Conservation (phyloP, 1,140 invertebrate genomes). For the Pogonomyrmex californicus region DNA sequence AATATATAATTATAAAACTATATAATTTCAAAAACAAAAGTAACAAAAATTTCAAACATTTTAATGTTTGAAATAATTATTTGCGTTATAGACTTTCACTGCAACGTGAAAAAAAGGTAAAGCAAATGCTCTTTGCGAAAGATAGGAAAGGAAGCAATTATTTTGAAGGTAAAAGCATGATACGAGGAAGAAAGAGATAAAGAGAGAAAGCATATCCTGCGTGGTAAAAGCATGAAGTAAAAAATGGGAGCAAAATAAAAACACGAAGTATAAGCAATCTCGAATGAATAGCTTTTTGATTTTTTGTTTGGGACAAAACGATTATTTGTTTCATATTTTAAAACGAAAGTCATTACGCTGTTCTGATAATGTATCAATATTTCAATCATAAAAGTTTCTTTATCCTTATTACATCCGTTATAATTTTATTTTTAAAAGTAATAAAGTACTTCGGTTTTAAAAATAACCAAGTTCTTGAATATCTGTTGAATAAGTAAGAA, state of each 20-base stretch:
- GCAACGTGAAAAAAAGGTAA: background rate
- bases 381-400: background rate
- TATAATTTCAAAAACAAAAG: background rate
- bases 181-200: background rate
- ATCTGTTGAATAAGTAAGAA: background rate
- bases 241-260: conserved; percentile 12
- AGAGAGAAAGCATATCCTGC: background rate
- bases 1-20: background rate
- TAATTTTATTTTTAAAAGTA: conserved; percentile 9
- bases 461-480: background rate
- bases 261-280: conserved; percentile 17
- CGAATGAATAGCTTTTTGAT: conserved; percentile 1
- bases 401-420: background rate
- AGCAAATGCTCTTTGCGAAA: conserved; percentile 23
- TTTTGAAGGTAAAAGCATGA: conserved; percentile 5
- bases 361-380: conserved; percentile 3
- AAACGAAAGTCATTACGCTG: background rate
- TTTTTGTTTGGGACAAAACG: background rate
- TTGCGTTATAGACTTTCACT: background rate
- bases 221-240: conserved; percentile 27
- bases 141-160: conserved; percentile 11
- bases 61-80: background rate
- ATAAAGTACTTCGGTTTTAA: background rate
- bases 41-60: background rate
- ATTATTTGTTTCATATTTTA: background rate